phyloP scores from a whole-genome alignment of 2,797 vertebrate species.

The Picus viridis region DNA sequence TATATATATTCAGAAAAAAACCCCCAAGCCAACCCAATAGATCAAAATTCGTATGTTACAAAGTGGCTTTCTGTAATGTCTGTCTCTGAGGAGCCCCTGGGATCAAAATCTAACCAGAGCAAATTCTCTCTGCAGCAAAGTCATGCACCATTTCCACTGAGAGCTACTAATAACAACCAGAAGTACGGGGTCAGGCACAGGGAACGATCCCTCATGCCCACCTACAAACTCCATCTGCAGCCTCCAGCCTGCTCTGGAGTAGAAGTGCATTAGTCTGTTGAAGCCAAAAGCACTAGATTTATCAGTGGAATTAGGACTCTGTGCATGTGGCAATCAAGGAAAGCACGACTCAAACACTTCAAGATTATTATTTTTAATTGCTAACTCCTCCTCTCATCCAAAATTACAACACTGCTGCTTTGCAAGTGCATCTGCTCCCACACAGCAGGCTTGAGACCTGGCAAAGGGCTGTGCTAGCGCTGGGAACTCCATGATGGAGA shows the following conservation, averaged over 20 bases:
- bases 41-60: background rate
- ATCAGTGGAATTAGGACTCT: slow-evolving; percentile 53
- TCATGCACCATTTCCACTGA: background rate
- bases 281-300: slow-evolving; percentile 24
- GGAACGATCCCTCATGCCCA: background rate
- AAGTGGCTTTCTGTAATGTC: background rate
- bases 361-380: slow-evolving; percentile 72
- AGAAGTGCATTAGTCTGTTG: background rate
- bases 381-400: slow-evolving; percentile 61
- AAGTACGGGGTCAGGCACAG: background rate
- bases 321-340: slow-evolving; percentile 63
- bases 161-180: background rate
- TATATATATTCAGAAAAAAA: no score
- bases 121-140: slow-evolving; percentile 9
- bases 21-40: background rate
- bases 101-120: background rate
- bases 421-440: background rate
- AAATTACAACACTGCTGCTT: background rate
- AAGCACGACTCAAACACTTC: slow-evolving; percentile 45
- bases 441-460: background rate
- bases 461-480: background rate
- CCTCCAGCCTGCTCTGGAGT: background rate
- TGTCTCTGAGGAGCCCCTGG: background rate
- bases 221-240: background rate
- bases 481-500: background rate